Conservation (phyloP, 2,797 vertebrate genomes). For the Mionectes olivaceus region DNA sequence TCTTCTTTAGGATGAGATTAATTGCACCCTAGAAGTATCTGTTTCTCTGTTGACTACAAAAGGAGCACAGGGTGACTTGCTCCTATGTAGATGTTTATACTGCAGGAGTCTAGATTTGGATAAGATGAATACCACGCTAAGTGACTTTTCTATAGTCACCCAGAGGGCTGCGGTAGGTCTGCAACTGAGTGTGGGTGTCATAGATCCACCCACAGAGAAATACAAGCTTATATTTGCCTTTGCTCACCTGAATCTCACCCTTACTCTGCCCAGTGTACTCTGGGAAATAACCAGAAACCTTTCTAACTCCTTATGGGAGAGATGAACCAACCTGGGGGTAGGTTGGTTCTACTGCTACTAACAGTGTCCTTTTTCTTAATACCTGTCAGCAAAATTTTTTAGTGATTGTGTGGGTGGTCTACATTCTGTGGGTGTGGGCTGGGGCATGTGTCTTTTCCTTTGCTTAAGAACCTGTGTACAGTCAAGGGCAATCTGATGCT, state of each 20-base stretch:
- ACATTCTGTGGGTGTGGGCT: background rate
- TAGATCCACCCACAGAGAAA: background rate
- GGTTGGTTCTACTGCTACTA: background rate
- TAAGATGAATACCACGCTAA: slow-evolving; percentile 62
- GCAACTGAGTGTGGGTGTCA: background rate
- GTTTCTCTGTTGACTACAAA: slow-evolving; percentile 63
- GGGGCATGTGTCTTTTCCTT: background rate
- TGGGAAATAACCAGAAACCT: background rate
- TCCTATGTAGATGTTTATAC: slow-evolving; percentile 65
- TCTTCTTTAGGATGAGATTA: slow-evolving; percentile 57
- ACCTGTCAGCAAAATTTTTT: background rate
- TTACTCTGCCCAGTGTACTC: background rate
- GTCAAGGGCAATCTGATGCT: background rate
- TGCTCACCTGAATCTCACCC: background rate
- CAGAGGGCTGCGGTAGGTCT: slow-evolving; percentile 48
- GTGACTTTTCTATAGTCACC: slow-evolving; percentile 25
- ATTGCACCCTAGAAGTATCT: slow-evolving; percentile 55
- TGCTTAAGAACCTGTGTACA: background rate
- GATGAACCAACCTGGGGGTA: background rate
- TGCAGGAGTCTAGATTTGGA: slow-evolving; percentile 60
- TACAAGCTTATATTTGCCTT: background rate
- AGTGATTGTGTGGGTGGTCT: background rate
- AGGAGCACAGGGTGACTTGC: slow-evolving; percentile 38
- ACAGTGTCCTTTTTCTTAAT: background rate
- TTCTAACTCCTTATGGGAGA: background rate